Conservation (phyloP, 2,888 invertebrate genomes). For the Apamea epomidion region DNA sequence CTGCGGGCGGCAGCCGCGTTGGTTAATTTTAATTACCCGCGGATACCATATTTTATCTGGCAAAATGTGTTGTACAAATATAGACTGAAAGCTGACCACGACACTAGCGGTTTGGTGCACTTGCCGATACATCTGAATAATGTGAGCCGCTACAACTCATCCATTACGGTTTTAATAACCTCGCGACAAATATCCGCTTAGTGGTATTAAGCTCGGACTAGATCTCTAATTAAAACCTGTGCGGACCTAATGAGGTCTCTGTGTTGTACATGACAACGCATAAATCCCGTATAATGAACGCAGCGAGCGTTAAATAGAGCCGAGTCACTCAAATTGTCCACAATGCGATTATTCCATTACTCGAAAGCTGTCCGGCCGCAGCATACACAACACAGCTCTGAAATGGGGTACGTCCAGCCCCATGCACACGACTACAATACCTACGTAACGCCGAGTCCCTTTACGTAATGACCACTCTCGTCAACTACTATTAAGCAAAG, state of each 20-base stretch:
- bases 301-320: conserved; percentile 85
- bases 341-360: conserved; percentile 89
- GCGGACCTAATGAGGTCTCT: conserved; percentile 84
- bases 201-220: conserved; percentile 71
- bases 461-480: conserved; percentile 57
- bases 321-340: conserved; percentile 88
- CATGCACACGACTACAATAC: conserved; percentile 49
- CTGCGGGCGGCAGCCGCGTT: conserved; percentile 73
- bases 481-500: conserved; percentile 48
- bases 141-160: conserved; percentile 37
- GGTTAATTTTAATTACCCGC: conserved; percentile 86
- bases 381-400: conserved; percentile 68
- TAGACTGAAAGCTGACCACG: conserved; percentile 76
- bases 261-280: conserved; percentile 86
- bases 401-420: conserved; percentile 66
- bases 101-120: conserved; percentile 58
- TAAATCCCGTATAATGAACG: conserved; percentile 88
- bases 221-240: conserved; percentile 86
- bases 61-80: conserved; percentile 79
- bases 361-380: conserved; percentile 77
- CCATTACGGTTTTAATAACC: conserved; percentile 48
- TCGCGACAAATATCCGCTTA: conserved; percentile 72
- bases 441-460: conserved; percentile 39
- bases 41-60: conserved; percentile 82
- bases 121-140: conserved; percentile 68